A percentile compares a stretch with the other conserved stretches of the same genome.
phyloP scores from a whole-genome alignment of 2,797 vertebrate species.

The Chiloscyllium punctatum region DNA sequence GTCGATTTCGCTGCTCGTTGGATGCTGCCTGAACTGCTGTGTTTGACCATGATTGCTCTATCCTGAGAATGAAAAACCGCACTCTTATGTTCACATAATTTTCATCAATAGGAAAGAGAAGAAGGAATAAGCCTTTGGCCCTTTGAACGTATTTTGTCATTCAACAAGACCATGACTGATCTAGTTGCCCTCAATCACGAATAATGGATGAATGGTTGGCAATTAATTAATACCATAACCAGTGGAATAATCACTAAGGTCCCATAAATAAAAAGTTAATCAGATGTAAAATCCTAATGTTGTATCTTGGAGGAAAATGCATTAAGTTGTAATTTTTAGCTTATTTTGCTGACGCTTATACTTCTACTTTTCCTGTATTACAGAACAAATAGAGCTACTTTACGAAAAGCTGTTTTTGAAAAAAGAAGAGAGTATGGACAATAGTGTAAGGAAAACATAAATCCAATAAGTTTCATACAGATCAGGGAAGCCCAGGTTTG shows the following conservation, averaged over 20 bases:
- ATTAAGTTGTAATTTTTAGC: not conserved
- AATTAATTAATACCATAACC: not conserved
- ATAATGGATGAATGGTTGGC: not conserved
- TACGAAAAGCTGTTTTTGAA: conserved; percentile 3
- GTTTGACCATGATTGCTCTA: not conserved
- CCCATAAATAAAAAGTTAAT: not conserved
- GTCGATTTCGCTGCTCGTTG: too few relatives aligned
- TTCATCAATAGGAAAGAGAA: not conserved
- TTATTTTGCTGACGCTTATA: not conserved
- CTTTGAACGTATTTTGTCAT: too few relatives aligned
- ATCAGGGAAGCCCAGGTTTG: not conserved
- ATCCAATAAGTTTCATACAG: not conserved
- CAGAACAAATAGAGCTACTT: not conserved
- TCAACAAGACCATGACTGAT: too few relatives aligned
- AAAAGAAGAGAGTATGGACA: not conserved
- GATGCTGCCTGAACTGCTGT: too few relatives aligned
- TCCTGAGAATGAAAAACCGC: not conserved
- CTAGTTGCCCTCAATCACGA: not conserved
- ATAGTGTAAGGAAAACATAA: conserved; percentile 23
- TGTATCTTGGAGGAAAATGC: not conserved
- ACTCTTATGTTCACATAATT: not conserved
- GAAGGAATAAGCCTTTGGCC: too few relatives aligned
- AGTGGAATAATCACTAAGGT: not conserved
- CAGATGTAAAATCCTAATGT: not conserved
- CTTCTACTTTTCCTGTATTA: not conserved